Evolutionary conservation across 2,888 invertebrate genomes (phyloP).

Genomic region (Drosophila helvetica): DNA sequence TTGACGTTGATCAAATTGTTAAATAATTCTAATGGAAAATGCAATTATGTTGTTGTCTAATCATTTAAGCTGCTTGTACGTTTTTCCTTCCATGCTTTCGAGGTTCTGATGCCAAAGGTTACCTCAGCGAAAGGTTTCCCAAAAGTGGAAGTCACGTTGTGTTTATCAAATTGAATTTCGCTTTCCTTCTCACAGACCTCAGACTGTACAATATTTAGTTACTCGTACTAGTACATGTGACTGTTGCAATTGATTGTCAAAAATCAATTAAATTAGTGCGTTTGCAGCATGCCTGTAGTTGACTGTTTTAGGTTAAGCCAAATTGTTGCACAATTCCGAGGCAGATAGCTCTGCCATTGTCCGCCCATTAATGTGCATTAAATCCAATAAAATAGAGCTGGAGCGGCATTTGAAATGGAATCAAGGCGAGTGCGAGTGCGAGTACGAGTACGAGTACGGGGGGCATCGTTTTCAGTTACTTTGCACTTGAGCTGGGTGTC

Average conservation of each 20-base stretch:
- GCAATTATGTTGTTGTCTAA: background rate
- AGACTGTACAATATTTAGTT: too few relatives aligned
- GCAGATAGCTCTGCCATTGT: conserved; percentile 42
- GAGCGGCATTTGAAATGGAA: background rate
- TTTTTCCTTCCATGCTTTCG: background rate
- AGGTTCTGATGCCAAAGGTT: conserved; percentile 11
- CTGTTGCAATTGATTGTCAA: conserved; percentile 37
- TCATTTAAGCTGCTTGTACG: background rate
- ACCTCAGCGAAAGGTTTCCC: conserved; percentile 19
- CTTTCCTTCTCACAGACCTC: background rate
- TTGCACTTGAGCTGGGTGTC: background rate
- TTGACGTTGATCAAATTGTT: background rate
- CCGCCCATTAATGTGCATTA: conserved; percentile 58
- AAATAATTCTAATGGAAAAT: background rate
- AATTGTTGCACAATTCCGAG: conserved; percentile 36
- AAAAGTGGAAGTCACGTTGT: conserved; percentile 30
- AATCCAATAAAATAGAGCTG: conserved; percentile 39
- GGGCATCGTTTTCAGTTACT: conserved; percentile 1
- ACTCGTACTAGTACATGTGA: conserved; percentile 5
- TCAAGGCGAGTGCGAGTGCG: background rate
- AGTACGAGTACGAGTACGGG: background rate
- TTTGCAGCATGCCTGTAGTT: conserved; percentile 5
- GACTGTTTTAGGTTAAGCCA: conserved; percentile 7
- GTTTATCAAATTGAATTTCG: conserved; percentile 26
- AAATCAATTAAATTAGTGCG: conserved; percentile 41